These are phyloP conservation scores for Drosophila nr. fundita DNA, from an alignment of 2,888 invertebrate genomes.

Conservation along the genomic window DNA sequence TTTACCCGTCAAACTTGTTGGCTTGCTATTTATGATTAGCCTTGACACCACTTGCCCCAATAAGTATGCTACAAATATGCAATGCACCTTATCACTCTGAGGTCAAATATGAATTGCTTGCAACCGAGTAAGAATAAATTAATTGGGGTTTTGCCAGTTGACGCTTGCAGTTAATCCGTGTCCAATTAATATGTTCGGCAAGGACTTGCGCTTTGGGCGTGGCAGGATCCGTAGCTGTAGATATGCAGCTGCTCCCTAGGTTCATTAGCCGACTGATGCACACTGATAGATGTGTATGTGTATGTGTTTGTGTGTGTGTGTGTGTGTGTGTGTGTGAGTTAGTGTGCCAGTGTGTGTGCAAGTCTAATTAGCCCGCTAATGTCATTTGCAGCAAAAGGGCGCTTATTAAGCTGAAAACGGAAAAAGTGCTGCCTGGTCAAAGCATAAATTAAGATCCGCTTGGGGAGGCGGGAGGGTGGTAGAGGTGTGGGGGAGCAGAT, in stretches of 20 bases:
- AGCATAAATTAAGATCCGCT: constrained; percentile 70
- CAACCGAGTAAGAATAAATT: constrained; percentile 31
- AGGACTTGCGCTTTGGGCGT: constrained; percentile 12
- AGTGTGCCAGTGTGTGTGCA: constrained; percentile 24
- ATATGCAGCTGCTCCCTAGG: constrained; percentile 20
- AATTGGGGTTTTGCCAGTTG: constrained; percentile 26
- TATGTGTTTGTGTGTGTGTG: constrained; percentile 8
- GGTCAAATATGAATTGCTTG: constrained; percentile 6
- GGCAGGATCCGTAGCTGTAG: constrained; percentile 18
- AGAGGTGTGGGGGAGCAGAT: not conserved
- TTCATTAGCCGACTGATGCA: constrained; percentile 44
- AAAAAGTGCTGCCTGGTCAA: constrained; percentile 70
- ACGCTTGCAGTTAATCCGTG: constrained; percentile 21
- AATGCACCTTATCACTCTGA: not conserved
- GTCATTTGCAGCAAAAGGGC: constrained; percentile 68
- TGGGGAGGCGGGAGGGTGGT: not conserved
- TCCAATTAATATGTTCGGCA: constrained; percentile 22
- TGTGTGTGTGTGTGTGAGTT: constrained; percentile 15
- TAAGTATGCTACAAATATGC: constrained; percentile 10
- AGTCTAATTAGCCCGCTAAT: constrained; percentile 77
- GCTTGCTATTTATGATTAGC: not conserved
- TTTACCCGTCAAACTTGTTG: not conserved
- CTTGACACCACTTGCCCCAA: constrained; percentile 5
- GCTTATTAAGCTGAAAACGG: constrained; percentile 76
- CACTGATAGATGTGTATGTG: constrained; percentile 33